These are phyloP conservation scores for Chaunax sp. DNA, from an alignment of 2,797 vertebrate genomes.

Conservation along the genomic window DNA sequence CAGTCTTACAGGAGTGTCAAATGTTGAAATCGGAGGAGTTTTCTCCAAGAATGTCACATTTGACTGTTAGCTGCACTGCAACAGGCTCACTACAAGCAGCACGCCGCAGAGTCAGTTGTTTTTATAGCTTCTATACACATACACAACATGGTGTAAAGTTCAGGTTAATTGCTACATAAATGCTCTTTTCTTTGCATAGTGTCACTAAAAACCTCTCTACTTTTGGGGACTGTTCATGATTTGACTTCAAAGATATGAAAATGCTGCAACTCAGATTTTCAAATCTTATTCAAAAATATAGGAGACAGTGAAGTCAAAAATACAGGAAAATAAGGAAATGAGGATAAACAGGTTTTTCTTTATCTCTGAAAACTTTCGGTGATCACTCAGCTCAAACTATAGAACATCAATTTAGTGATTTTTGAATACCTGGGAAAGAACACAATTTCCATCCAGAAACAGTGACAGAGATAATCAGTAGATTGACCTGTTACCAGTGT, in stretches of 20 bases:
- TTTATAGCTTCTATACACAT: not conserved
- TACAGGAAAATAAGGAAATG: not conserved
- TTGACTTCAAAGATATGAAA: too few species aligned
- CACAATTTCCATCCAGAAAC: constrained; percentile 30
- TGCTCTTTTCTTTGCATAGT: not conserved
- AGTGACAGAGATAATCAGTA: constrained; percentile 54
- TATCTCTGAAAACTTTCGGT: not conserved
- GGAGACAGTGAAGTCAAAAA: not conserved
- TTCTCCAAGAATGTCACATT: not conserved
- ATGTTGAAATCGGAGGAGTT: not conserved
- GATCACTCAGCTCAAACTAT: not conserved
- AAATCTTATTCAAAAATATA: too few species aligned
- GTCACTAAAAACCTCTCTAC: not conserved
- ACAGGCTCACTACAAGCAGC: not conserved
- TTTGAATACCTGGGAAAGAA: constrained; percentile 40
- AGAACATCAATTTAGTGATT: constrained; percentile 1
- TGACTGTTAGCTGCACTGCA: not conserved
- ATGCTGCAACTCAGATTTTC: not conserved
- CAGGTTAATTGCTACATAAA: not conserved
- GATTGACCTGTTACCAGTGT: constrained; percentile 49
- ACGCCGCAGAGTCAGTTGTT: not conserved
- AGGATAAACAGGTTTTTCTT: constrained; percentile 1
- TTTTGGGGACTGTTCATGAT: too few species aligned
- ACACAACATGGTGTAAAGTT: not conserved
- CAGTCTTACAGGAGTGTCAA: not conserved